phyloP scores from a whole-genome alignment of 2,888 invertebrate species.

The Megalurothrips usitatus region DNA sequence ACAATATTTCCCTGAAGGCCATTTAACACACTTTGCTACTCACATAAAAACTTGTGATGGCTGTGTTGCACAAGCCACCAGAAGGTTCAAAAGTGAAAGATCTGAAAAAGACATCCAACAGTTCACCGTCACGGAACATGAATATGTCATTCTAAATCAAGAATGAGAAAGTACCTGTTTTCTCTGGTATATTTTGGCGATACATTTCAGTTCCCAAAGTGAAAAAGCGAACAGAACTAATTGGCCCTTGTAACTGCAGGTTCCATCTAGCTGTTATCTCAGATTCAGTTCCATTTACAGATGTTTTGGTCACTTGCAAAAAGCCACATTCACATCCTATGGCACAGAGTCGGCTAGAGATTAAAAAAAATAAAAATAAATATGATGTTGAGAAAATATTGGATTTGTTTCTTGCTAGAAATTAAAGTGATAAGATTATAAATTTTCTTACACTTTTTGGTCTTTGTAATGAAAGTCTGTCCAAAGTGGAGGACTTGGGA shows the following conservation, averaged over 20 bases:
- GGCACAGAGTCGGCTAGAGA: slow-evolving; percentile 52
- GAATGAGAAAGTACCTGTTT: neutral
- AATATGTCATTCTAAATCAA: neutral
- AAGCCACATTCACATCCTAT: slow-evolving; percentile 59
- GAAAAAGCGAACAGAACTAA: slow-evolving; percentile 45
- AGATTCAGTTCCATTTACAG: neutral
- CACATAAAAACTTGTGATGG: slow-evolving; percentile 57
- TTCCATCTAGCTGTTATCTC: slow-evolving; percentile 39
- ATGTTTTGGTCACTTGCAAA: slow-evolving; percentile 47
- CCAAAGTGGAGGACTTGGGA: slow-evolving; percentile 51
- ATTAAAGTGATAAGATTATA: neutral
- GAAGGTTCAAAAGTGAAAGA: slow-evolving; percentile 49
- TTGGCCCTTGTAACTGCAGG: slow-evolving; percentile 42
- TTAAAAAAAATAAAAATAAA: slow-evolving; percentile 23
- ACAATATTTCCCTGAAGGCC: neutral
- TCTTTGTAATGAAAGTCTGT: slow-evolving; percentile 51
- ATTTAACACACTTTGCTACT: slow-evolving; percentile 40
- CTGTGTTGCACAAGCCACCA: slow-evolving; percentile 55
- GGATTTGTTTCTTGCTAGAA: too few species aligned
- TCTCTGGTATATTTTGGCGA: slow-evolving; percentile 35
- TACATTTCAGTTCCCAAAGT: slow-evolving; percentile 40
- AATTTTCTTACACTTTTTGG: slow-evolving; percentile 47
- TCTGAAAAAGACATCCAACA: neutral
- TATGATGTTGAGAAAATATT: neutral
- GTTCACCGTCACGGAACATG: neutral